Evolutionary conservation across 2,113 vertebrate genomes (phyloP).

Genomic region (Antidorcas marsupialis): DNA sequence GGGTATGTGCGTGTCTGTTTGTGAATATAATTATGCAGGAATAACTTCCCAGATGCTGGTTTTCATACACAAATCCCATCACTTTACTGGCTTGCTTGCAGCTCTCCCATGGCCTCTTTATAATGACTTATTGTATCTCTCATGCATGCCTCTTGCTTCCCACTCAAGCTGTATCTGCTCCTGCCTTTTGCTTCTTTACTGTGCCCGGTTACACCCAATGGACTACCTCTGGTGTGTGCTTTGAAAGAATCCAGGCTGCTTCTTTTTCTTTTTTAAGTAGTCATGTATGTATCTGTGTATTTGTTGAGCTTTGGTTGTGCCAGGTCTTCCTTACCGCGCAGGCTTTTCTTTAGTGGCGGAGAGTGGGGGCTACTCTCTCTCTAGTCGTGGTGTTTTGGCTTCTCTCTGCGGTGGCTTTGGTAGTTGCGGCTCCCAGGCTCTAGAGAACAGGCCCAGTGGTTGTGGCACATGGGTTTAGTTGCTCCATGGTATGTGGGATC

Average conservation of each 20-base stretch:
- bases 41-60: not conserved
- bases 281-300: not conserved
- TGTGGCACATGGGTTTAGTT: not conserved
- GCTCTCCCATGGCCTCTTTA: rapidly evolving
- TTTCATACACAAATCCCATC: not conserved
- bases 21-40: not conserved
- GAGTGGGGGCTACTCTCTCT: rapidly evolving
- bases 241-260: rapidly evolving
- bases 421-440: rapidly evolving
- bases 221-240: not conserved
- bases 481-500: not conserved
- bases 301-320: not conserved
- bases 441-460: rapidly evolving
- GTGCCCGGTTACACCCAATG: rapidly evolving
- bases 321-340: rapidly evolving
- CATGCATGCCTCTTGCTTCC: rapidly evolving
- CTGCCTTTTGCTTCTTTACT: rapidly evolving
- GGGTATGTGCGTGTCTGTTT: not conserved
- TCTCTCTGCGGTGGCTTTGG: rapidly evolving
- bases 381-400: rapidly evolving
- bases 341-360: not conserved
- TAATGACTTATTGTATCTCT: rapidly evolving
- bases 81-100: not conserved
- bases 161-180: rapidly evolving
- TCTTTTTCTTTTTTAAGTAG: not conserved